Evolutionary conservation across 1,140 invertebrate species (phyloP), one percentile per base, ranked within the genome.

Genomic region (Archivesica marissinica): DNA sequence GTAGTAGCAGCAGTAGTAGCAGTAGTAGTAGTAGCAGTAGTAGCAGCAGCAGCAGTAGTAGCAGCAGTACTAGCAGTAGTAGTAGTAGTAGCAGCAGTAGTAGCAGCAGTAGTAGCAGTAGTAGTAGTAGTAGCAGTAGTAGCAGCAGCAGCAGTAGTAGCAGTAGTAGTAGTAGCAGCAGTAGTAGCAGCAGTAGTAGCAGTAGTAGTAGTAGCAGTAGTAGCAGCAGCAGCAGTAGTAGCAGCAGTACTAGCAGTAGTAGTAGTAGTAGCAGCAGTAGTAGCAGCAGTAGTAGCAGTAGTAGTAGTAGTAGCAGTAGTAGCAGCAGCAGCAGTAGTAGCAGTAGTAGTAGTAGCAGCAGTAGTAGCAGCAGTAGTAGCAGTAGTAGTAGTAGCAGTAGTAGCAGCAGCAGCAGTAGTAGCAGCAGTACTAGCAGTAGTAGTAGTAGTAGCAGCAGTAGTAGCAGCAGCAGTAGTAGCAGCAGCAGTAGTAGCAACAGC

Each of bases 301-400:
- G 68, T 28, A 72, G 68, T 28, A 72, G 68, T 41, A 72, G 68
- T 72, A 72, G 68, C 25, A 39, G 68, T 39, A 72, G 68, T 72
- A 72, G 68, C 17, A 72, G 68, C 25, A 72, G 68, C 25, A 72
- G 68, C 39, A 35, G 68, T 72, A 72, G 68, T 20, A 72, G 68
- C 17, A 72, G 68, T 35, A 72, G 17, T 72, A 72, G 68, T 35
- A 72, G 68, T 72, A 35, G 20, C 39, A 35, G 68, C 25, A 15
- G 68, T 28, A 39, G 20, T 13, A 39, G 20, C 25, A 35, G 35
- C 25, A 72, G 68, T 15, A 72, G 35, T 35, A 72, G 68, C 13
- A 72, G 68, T 72, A 72, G 68, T 72, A 72, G 68, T 72, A 72
- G 68, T 39, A 72, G 68, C 25, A 72, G 68, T 72, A 72, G 68